Base-by-base conservation (phyloP, 2,888 invertebrate genomes). In the Leptodirus hochenwartii region DNA sequence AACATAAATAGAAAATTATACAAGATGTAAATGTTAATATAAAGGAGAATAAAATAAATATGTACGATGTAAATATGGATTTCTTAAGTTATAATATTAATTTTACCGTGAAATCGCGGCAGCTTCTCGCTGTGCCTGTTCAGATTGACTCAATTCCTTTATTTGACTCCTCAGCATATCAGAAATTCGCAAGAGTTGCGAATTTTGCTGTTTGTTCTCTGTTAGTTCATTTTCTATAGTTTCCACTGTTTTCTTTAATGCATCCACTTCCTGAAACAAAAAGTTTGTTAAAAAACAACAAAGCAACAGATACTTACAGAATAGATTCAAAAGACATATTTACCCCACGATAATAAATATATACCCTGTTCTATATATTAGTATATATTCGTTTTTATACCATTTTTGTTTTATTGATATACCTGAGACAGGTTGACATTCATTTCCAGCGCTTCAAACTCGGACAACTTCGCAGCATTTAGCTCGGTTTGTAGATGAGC, bases 361-460 rank as follows among this genome's bases (percentile, higher is more conserved):
- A n/a, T n/a, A n/a, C n/a, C n/a, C n/a, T n/a, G n/a, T n/a, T n/a
- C n/a, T n/a, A n/a, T n/a, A n/a, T n/a, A n/a, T n/a, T n/a, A n/a
- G n/a, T n/a, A n/a, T n/a, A n/a, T n/a, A n/a, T n/a, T n/a, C n/a
- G n/a, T n/a, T n/a, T n/a, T n/a, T n/a, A n/a, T n/a, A n/a, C n/a
- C n/a, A n/a, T n/a, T n/a, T n/a, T n/a, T n/a, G n/a, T n/a, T n/a
- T n/a, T n/a, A 15, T 27, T 14, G 5, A n/a, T 9, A 22, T 41
- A 66, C 67, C 57, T 67, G 66, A 4, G 60, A 53, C 8, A 66
- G 42, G 9, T 66, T 61, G 1, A 64, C 59, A 15, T 63, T 63
- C 29, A 66, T 61, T 44, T 77, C 77, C 20, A 70, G 69, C 0
- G 75, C 72, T 40, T 76, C 76, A 38, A 76, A 76, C 56, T 77